Evolutionary conservation across 2,797 vertebrate species (phyloP), one percentile per base, ranked within the genome.

Genomic region (Amphiprion clarkii): DNA sequence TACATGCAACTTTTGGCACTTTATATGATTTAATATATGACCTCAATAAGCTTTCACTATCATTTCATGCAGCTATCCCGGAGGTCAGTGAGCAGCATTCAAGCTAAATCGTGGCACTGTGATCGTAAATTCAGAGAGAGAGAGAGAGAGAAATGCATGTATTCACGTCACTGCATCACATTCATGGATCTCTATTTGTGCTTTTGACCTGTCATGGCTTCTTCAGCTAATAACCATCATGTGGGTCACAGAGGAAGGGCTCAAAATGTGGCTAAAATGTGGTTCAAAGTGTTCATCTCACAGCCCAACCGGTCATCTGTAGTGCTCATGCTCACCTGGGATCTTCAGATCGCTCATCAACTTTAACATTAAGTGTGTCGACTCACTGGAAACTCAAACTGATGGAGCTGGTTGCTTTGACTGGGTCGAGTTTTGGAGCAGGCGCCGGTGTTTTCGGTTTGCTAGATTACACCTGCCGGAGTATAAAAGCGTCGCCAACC

Each of bases 361-460:
- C 23, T 4, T 2, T 39, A 3, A 33, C 36, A 13, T 58, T 8
- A 48, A 56, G 48, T 40, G 52, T 39, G 25, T 49, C 3, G 16
- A 16, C 1, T 71, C n/a, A 2, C 16, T 21, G 13, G 27, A 6
- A n/a, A 5, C 10, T 69, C 48, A 29, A 17, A 1, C 25, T 4
- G 49, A 16, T 31, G 13, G 49, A 14, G 27, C 12, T 14, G 21
- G 57, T 59, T 51, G n/a, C 51, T 46, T 4, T 71, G 69, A 72
- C 16, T 17, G 5, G 61, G 6, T 36, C 14, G 14, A 27, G 66
- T 65, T 76, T 58, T 11, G 3, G 12, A 66, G 17, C 2, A 36
- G 6, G 40, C 89, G 29, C 89, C 16, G 84, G 83, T 94, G 93
- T 79, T 75, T 49, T 4, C 14, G 33, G 54, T 92, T 90, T 75